A percentile compares a stretch with the other conserved stretches of the same genome.
These are phyloP conservation scores for Acanthosepion pharaonis DNA, from an alignment of 2,888 invertebrate genomes.

Conservation along the genomic window DNA sequence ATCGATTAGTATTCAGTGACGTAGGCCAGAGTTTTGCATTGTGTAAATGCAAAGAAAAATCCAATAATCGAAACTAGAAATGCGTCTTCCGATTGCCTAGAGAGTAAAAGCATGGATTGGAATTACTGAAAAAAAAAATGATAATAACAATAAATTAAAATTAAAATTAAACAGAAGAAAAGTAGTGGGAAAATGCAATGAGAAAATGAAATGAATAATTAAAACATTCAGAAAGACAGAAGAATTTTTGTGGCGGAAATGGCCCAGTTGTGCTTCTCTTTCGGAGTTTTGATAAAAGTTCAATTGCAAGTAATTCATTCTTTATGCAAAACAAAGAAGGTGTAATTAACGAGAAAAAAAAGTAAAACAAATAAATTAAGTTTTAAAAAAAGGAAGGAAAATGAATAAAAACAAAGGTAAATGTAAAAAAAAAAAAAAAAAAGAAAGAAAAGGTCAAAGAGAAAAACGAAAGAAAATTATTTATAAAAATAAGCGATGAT, in stretches of 20 bases:
- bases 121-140: background rate
- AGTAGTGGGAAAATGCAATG: background rate
- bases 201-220: background rate
- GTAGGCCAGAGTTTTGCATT: background rate
- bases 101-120: background rate
- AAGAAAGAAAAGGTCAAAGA: background rate
- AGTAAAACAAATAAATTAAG: background rate
- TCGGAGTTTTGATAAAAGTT: background rate
- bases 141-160: background rate
- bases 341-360: background rate
- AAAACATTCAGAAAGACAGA: background rate
- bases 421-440: background rate
- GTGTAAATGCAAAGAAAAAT: background rate
- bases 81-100: background rate
- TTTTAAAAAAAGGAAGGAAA: no score
- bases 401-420: no score
- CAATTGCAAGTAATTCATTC: conserved; percentile 14
- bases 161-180: background rate
- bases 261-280: background rate
- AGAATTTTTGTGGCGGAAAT: background rate
- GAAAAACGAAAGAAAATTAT: no score
- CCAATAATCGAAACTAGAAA: background rate
- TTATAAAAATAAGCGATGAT: no score
- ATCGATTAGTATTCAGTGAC: background rate
- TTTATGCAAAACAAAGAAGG: background rate